Percentiles rank a stretch among this genome's conserved stretches.
Conservation (phyloP, 2,113 vertebrate species). For the Gopherus evgoodei region DNA sequence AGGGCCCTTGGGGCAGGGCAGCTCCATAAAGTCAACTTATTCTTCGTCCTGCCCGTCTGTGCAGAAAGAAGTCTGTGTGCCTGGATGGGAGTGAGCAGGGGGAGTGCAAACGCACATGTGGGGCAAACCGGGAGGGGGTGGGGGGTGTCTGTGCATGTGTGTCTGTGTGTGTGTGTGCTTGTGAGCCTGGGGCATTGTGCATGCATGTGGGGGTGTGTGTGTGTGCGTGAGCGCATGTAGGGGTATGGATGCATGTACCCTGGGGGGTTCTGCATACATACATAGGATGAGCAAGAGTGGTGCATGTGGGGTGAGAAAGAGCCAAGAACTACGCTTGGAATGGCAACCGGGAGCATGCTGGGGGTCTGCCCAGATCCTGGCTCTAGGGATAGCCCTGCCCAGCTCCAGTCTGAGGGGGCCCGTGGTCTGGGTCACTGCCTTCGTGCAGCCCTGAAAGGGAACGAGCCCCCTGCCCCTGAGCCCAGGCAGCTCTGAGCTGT, state of each 20-base stretch:
- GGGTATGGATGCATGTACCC: not conserved
- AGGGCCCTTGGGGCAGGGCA: not conserved
- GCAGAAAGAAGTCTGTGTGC: not conserved
- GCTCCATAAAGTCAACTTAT: not conserved
- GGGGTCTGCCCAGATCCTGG: too few species aligned
- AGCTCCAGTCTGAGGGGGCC: not conserved
- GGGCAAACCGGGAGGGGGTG: not conserved
- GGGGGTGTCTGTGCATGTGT: not conserved
- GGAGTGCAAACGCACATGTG: not conserved
- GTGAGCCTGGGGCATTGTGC: not conserved
- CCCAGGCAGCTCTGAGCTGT: not conserved
- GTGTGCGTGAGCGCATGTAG: not conserved
- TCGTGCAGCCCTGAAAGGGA: not conserved
- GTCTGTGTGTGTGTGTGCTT: not conserved
- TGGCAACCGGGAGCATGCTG: not conserved
- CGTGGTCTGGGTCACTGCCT: not conserved
- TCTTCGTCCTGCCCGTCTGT: not conserved
- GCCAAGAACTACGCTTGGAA: not conserved
- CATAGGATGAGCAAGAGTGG: not conserved
- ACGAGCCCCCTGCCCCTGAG: too few species aligned
- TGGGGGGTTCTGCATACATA: not conserved
- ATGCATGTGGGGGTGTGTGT: not conserved
- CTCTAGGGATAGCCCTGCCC: not conserved
- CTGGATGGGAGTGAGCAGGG: rapidly evolving
- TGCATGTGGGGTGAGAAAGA: not conserved